Evolutionary conservation across 2,888 invertebrate species (phyloP).

Genomic region (Nycteola revayana): DNA sequence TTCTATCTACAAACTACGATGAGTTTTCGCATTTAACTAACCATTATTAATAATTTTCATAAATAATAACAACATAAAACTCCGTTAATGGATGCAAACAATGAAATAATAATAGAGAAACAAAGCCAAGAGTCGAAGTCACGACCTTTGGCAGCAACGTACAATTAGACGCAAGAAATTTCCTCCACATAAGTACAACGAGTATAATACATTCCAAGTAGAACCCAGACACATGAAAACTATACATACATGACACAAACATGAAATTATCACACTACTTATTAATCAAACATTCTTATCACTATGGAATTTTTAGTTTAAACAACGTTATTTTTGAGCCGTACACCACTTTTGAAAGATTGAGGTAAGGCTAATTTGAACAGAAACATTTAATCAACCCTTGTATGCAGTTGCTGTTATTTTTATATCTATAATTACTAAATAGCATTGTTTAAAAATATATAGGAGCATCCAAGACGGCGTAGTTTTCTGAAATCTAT

Average conservation of each 20-base stretch:
- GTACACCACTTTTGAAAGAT: slow-evolving; percentile 41
- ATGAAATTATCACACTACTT: slow-evolving; percentile 25
- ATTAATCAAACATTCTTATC: slow-evolving; percentile 49
- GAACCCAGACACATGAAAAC: too few relatives aligned
- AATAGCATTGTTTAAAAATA: too few relatives aligned
- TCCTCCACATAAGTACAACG: too few relatives aligned
- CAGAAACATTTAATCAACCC: slow-evolving; percentile 22
- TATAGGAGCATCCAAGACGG: too few relatives aligned
- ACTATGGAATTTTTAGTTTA: slow-evolving; percentile 56
- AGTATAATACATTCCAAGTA: too few relatives aligned
- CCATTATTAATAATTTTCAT: too few relatives aligned
- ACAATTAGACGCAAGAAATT: slow-evolving; percentile 12
- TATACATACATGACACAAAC: slow-evolving; percentile 8
- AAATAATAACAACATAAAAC: slow-evolving; percentile 1
- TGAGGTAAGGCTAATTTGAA: slow-evolving; percentile 38
- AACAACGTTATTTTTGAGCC: slow-evolving; percentile 62
- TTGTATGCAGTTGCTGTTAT: background rate
- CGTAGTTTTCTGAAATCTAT: too few relatives aligned
- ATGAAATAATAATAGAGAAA: slow-evolving; percentile 10
- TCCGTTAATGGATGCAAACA: slow-evolving; percentile 9
- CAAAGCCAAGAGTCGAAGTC: slow-evolving; percentile 11
- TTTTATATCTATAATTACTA: too few relatives aligned
- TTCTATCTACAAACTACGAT: too few relatives aligned
- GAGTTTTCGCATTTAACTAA: too few relatives aligned
- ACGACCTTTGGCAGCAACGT: slow-evolving; percentile 16